Evolutionary conservation across 2,113 vertebrate genomes (phyloP).

Genomic region (Malurus melanocephalus): DNA sequence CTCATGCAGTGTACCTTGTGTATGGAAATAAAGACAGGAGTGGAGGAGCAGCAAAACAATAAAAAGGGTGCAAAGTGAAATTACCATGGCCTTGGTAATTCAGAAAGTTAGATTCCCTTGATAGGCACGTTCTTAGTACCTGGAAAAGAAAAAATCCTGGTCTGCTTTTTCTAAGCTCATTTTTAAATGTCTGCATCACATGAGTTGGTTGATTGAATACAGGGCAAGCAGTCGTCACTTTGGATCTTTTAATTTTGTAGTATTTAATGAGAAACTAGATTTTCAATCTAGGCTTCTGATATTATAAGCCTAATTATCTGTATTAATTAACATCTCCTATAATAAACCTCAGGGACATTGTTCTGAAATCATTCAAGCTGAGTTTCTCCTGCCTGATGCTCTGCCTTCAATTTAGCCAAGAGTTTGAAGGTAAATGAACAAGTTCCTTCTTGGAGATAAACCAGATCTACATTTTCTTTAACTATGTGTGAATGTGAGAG

Average conservation of each 20-base stretch:
- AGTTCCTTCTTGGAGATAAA: background rate
- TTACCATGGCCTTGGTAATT: slow-evolving; percentile 8
- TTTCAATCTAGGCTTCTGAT: slow-evolving; percentile 26
- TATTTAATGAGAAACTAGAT: slow-evolving; percentile 42
- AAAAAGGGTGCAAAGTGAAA: slow-evolving; percentile 48
- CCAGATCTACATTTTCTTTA: background rate
- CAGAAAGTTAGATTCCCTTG: slow-evolving; percentile 30
- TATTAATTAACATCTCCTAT: slow-evolving; percentile 44
- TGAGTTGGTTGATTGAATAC: background rate
- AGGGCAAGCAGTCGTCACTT: background rate
- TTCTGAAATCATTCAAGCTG: background rate
- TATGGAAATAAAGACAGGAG: background rate
- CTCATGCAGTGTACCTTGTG: background rate
- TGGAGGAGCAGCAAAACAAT: slow-evolving; percentile 56
- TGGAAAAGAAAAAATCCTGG: background rate
- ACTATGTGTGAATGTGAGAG: background rate
- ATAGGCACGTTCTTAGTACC: background rate
- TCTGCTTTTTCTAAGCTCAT: background rate
- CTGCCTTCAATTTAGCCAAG: background rate
- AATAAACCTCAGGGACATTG: slow-evolving; percentile 3
- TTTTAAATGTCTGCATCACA: background rate
- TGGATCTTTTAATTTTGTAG: slow-evolving; percentile 42
- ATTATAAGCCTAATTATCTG: slow-evolving; percentile 27
- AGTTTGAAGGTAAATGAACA: background rate
- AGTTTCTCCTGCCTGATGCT: background rate